A percentile compares a stretch with the other conserved stretches of the same genome.
Evolutionary conservation across 2,888 invertebrate species (phyloP).

Genomic region (Phyllotreta cruciferae): DNA sequence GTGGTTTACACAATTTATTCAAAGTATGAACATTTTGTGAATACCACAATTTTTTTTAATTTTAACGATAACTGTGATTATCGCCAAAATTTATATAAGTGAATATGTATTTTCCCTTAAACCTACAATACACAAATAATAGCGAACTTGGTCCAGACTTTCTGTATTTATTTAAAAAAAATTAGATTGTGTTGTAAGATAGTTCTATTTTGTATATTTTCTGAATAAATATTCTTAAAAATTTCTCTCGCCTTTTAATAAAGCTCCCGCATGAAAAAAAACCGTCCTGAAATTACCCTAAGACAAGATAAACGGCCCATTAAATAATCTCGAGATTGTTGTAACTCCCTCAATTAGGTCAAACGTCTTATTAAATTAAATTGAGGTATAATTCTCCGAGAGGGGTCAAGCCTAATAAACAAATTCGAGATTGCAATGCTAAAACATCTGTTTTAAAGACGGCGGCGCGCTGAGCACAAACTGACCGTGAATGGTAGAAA

Average conservation of each 20-base stretch:
- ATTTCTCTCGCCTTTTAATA: too few relatives aligned
- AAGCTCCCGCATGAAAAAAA: too few relatives aligned
- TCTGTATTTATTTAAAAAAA: neutral
- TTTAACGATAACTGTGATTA: too few relatives aligned
- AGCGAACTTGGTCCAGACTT: constrained; percentile 1
- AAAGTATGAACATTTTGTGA: too few relatives aligned
- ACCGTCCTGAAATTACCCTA: too few relatives aligned
- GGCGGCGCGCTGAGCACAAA: constrained; percentile 22
- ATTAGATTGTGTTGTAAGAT: constrained; percentile 17
- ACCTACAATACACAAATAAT: neutral
- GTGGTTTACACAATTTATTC: neutral
- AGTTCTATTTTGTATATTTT: constrained; percentile 28
- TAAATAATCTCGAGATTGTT: constrained; percentile 5
- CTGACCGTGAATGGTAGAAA: constrained; percentile 24
- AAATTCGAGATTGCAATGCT: constrained; percentile 25
- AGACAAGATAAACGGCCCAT: too few relatives aligned
- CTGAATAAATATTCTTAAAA: constrained; percentile 20
- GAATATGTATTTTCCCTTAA: too few relatives aligned
- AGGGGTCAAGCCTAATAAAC: constrained; percentile 28
- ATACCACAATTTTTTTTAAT: too few relatives aligned
- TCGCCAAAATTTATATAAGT: too few relatives aligned
- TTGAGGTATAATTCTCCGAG: constrained; percentile 19
- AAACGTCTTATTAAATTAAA: constrained; percentile 23
- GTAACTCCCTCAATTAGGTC: constrained; percentile 14
- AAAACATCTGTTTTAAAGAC: constrained; percentile 17